Conservation (phyloP, 2,113 vertebrate genomes). For the Plectropomus leopardus region DNA sequence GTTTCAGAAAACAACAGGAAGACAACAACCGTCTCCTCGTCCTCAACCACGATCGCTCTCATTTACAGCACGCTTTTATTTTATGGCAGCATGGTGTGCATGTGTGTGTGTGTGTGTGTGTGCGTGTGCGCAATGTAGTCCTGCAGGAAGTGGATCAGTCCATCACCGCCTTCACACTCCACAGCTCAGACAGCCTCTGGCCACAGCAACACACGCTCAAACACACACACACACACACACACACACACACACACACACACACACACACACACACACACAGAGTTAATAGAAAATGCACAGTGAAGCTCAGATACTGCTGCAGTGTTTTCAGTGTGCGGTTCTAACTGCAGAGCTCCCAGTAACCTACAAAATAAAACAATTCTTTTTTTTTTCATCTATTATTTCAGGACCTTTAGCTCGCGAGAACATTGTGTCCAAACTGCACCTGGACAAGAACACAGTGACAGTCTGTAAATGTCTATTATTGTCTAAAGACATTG, state of each 20-base stretch:
- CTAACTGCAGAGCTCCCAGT: background rate
- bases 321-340: conserved; percentile 3
- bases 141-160: conserved; percentile 50
- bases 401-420: fast-evolving
- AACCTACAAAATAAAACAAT: background rate
- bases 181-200: conserved; percentile 51
- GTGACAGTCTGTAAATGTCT: too few relatives aligned
- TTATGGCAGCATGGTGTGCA: background rate
- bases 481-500: too few relatives aligned
- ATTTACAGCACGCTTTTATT: background rate
- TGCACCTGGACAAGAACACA: too few relatives aligned
- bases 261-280: conserved; percentile 5
- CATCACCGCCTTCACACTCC: conserved; percentile 60
- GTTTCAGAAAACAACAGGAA: background rate
- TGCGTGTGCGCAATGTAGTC: conserved; percentile 4
- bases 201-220: conserved; percentile 3
- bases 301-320: background rate
- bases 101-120: conserved; percentile 1
- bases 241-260: conserved; percentile 20
- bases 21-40: background rate
- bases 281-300: conserved; percentile 13
- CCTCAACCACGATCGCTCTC: background rate
- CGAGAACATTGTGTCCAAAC: too few relatives aligned
- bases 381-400: background rate
- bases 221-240: conserved; percentile 8